These are phyloP conservation scores for Dasypus novemcinctus DNA, from an alignment of 2,113 vertebrate species.

Conservation along the genomic window DNA sequence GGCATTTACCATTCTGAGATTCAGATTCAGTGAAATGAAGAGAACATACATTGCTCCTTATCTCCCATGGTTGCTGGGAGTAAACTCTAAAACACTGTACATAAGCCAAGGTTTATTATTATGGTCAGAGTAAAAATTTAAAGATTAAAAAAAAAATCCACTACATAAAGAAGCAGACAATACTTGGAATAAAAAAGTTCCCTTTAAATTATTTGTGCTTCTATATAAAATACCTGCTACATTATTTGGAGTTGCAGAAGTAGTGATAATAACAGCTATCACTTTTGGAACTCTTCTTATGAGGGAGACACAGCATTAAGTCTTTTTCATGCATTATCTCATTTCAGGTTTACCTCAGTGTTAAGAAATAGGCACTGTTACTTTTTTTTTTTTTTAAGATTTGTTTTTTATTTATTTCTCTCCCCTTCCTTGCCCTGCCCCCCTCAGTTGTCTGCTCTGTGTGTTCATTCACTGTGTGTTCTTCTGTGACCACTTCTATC, in stretches of 20 bases:
- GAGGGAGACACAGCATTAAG: background rate
- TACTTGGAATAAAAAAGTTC: background rate
- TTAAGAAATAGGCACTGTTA: background rate
- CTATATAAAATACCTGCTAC: background rate
- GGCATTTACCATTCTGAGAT: background rate
- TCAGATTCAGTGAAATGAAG: background rate
- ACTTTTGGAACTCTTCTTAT: background rate
- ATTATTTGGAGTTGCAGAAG: background rate
- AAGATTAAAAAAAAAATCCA: background rate
- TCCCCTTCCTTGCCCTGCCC: too few relatives aligned
- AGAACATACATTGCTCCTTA: rapidly evolving
- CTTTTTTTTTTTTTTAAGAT: too few relatives aligned
- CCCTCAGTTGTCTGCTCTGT: too few relatives aligned
- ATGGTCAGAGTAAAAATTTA: background rate
- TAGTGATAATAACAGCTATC: background rate
- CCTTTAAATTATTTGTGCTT: background rate
- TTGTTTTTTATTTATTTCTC: too few relatives aligned
- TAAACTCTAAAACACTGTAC: background rate
- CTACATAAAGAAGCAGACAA: background rate
- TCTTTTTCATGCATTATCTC: background rate
- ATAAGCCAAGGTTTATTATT: background rate
- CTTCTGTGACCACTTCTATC: too few relatives aligned
- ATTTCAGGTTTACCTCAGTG: background rate
- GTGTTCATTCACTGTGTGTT: too few relatives aligned
- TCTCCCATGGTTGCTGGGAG: background rate